Percentiles rank a stretch among this genome's conserved stretches.
These are phyloP conservation scores for Eupristina koningsbergeri DNA, from an alignment of 1,140 invertebrate genomes.

Conservation along the genomic window DNA sequence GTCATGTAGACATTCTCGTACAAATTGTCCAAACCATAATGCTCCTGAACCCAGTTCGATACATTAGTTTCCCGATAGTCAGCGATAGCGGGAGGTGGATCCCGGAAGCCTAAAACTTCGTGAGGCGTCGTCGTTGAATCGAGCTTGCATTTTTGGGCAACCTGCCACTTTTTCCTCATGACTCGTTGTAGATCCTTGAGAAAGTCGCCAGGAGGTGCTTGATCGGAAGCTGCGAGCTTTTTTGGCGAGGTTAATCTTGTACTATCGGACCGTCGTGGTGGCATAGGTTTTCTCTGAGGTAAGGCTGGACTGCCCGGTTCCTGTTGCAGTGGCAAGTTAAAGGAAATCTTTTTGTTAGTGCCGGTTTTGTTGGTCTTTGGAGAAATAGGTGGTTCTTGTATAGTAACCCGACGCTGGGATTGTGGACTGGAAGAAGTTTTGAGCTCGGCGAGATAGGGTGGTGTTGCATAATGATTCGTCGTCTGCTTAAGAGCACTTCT, in stretches of 20 bases:
- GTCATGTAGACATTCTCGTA: constrained; percentile 77
- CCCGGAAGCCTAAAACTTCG: constrained; percentile 91
- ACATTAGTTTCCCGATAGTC: constrained; percentile 88
- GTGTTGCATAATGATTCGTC: constrained; percentile 64
- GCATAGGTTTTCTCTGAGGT: constrained; percentile 74
- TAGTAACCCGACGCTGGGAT: constrained; percentile 71
- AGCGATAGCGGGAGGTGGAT: constrained; percentile 78
- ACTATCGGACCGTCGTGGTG: constrained; percentile 82
- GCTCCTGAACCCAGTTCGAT: constrained; percentile 91
- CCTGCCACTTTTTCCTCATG: constrained; percentile 95
- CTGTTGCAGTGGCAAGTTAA: constrained; percentile 73
- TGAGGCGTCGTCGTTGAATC: constrained; percentile 89
- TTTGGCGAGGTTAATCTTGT: constrained; percentile 83
- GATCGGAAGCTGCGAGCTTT: constrained; percentile 80
- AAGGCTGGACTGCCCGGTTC: constrained; percentile 70
- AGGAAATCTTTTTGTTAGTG: constrained; percentile 73
- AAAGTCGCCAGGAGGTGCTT: constrained; percentile 87
- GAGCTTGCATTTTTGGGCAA: constrained; percentile 90
- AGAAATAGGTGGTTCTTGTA: constrained; percentile 71
- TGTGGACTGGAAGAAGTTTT: constrained; percentile 71
- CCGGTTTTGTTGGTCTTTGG: constrained; percentile 69
- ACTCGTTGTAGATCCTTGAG: constrained; percentile 90
- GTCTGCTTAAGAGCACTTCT: constrained; percentile 69
- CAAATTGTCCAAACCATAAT: constrained; percentile 81
- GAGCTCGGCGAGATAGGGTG: constrained; percentile 69